These are phyloP conservation scores for Cheilosia vulpina DNA, from an alignment of 2,888 invertebrate species.

Conservation along the genomic window DNA sequence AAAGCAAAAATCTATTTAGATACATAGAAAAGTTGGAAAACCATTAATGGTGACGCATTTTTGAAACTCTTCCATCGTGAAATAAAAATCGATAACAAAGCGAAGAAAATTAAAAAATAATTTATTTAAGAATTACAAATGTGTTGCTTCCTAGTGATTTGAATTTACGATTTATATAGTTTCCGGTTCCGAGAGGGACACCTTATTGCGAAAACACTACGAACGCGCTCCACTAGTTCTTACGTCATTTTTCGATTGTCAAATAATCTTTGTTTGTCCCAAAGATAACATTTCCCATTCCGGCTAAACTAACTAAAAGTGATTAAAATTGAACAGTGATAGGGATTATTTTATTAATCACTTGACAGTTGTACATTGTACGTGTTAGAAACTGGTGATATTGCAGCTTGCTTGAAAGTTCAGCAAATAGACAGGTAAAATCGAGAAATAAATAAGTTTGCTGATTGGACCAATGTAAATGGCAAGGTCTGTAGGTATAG, in stretches of 20 bases:
- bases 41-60: too few species aligned
- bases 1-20: too few species aligned
- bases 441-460: too few species aligned
- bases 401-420: not conserved
- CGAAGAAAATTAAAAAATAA: too few species aligned
- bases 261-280: not conserved
- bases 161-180: not conserved
- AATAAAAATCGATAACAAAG: too few species aligned
- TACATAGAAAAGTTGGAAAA: too few species aligned
- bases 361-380: slow-evolving; percentile 11
- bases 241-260: slow-evolving; percentile 1
- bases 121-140: too few species aligned
- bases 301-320: not conserved
- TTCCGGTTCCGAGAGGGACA: too few species aligned
- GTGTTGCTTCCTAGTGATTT: not conserved
- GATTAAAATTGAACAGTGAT: slow-evolving; percentile 1
- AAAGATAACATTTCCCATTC: not conserved
- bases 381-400: not conserved
- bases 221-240: not conserved
- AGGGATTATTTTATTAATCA: not conserved
- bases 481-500: too few species aligned
- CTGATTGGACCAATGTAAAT: too few species aligned
- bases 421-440: not conserved
- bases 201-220: too few species aligned
- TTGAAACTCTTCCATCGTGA: too few species aligned